Conservation (phyloP, 2,113 vertebrate species). For the Camarhynchus parvulus region DNA sequence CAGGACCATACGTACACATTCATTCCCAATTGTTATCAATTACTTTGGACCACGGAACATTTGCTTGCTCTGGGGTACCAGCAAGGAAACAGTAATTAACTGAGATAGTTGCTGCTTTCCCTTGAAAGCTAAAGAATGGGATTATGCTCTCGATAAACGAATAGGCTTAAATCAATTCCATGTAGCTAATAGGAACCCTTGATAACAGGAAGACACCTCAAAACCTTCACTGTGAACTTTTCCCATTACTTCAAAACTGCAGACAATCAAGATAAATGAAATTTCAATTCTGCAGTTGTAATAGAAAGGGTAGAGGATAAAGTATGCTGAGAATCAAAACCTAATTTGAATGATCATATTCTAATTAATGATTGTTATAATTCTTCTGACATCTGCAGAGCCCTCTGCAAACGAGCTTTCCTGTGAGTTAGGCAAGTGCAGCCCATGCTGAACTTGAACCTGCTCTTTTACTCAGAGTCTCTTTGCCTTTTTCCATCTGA, state of each 20-base stretch:
- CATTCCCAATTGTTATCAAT: slow-evolving; percentile 42
- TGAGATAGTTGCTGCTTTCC: slow-evolving; percentile 60
- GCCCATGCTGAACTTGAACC: background rate
- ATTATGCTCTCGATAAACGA: slow-evolving; percentile 60
- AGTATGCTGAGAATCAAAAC: slow-evolving; percentile 11
- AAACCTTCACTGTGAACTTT: slow-evolving; percentile 49
- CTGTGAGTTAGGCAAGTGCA: background rate
- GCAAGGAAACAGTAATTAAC: slow-evolving; percentile 74
- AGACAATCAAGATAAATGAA: slow-evolving; percentile 51
- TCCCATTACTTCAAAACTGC: slow-evolving; percentile 51
- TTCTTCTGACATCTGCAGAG: slow-evolving; percentile 1
- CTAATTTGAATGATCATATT: slow-evolving; percentile 42
- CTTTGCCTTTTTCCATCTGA: background rate
- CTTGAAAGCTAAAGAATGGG: slow-evolving; percentile 58
- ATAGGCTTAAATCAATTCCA: slow-evolving; percentile 61
- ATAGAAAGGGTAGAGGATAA: slow-evolving; percentile 43
- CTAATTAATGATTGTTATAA: slow-evolving; percentile 41
- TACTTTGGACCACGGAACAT: slow-evolving; percentile 46
- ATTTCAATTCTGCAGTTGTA: slow-evolving; percentile 32
- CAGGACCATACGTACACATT: background rate
- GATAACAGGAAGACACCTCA: slow-evolving; percentile 40
- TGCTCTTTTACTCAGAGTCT: background rate
- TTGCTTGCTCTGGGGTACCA: slow-evolving; percentile 60
- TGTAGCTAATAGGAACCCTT: slow-evolving; percentile 39
- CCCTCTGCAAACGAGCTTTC: background rate